These are phyloP conservation scores for Machaerirhynchus nigripectus DNA, from an alignment of 2,113 vertebrate genomes.

Conservation along the genomic window DNA sequence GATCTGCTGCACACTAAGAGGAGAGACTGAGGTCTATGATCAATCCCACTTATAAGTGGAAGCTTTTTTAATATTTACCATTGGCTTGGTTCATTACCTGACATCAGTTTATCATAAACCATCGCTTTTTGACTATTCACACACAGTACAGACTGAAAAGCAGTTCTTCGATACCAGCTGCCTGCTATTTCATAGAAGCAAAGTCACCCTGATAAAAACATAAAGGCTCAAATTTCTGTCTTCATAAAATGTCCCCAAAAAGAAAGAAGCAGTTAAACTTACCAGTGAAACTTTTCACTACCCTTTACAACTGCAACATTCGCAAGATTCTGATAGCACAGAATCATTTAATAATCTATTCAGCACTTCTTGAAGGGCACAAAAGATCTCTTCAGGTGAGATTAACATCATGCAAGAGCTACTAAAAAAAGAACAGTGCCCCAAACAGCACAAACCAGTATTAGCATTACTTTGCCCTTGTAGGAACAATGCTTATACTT, in stretches of 20 bases:
- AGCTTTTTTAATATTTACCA: neutral
- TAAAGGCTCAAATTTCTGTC: neutral
- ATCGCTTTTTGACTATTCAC: neutral
- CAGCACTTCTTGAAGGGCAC: neutral
- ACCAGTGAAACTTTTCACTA: neutral
- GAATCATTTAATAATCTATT: neutral
- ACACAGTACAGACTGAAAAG: neutral
- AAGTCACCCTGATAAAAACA: neutral
- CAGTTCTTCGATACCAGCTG: neutral
- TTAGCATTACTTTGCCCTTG: neutral
- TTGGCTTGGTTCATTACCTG: neutral
- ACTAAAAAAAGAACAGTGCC: neutral
- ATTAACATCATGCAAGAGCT: neutral
- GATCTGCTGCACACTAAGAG: neutral
- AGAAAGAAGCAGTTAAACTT: neutral
- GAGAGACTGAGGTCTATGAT: neutral
- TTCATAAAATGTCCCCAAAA: neutral
- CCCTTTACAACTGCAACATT: neutral
- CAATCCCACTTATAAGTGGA: neutral
- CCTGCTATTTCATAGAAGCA: neutral
- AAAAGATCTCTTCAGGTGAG: neutral
- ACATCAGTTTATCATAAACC: neutral
- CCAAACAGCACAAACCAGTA: neutral
- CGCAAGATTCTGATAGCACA: neutral
- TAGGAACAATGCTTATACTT: neutral